Evolutionary conservation across 2,888 invertebrate genomes (phyloP).

Genomic region (Drosophila anceps): DNA sequence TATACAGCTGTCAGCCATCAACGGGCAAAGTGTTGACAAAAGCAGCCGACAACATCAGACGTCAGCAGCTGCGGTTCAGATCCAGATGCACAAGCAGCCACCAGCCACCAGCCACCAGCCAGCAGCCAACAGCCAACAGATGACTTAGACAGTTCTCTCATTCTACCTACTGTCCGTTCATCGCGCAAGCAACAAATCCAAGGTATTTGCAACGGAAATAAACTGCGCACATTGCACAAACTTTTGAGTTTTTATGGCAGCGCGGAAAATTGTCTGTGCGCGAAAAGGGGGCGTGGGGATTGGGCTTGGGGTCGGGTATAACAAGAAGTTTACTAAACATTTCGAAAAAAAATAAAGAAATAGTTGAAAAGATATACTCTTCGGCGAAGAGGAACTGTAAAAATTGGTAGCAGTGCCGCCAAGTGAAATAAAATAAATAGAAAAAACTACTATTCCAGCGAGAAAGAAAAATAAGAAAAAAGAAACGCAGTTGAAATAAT

Average conservation of each 20-base stretch:
- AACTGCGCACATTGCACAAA: slow-evolving; percentile 79
- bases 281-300: background rate
- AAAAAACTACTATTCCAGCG: slow-evolving; percentile 40
- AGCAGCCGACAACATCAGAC: slow-evolving; percentile 79
- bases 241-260: slow-evolving; percentile 71
- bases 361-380: slow-evolving; percentile 35
- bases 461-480: slow-evolving; percentile 14
- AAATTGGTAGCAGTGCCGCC: slow-evolving; percentile 64
- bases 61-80: slow-evolving; percentile 75
- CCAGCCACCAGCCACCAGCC: slow-evolving; percentile 17
- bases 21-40: slow-evolving; percentile 79
- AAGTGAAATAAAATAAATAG: slow-evolving; percentile 79
- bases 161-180: background rate
- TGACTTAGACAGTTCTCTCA: slow-evolving; percentile 36
- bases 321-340: slow-evolving; percentile 76
- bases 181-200: slow-evolving; percentile 61
- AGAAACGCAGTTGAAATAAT: slow-evolving; percentile 47
- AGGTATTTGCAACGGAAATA: slow-evolving; percentile 81
- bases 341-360: slow-evolving; percentile 59
- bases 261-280: slow-evolving; percentile 63
- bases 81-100: slow-evolving; percentile 14
- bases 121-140: slow-evolving; percentile 32
- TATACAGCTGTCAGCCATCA: slow-evolving; percentile 72
- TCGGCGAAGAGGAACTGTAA: slow-evolving; percentile 60
- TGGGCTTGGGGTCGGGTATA: slow-evolving; percentile 22